Evolutionary conservation across 2,888 invertebrate genomes (phyloP), one percentile per base, ranked within the genome.

Genomic region (Crossocerus cetratus): DNA sequence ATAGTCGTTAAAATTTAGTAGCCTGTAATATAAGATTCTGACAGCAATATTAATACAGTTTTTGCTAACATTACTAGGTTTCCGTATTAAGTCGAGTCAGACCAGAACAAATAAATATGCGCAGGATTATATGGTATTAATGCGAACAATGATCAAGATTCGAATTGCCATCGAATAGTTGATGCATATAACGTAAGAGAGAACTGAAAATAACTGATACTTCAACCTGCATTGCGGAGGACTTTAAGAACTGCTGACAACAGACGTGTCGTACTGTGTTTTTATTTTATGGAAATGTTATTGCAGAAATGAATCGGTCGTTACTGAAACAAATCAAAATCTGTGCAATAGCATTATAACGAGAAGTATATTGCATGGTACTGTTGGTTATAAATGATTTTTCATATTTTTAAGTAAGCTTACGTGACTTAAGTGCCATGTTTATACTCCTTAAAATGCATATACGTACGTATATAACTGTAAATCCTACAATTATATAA

Each of bases 361-460:
- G 57, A 66, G 20, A 58, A 13, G 56, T 66, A 44, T 61, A 74
- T 64, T 59, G 65, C 55, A 65, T 62, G 67, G 21, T 62, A 70
- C 23, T 59, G 71, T 68, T 75, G 60, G 62, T 68, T 72, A 55
- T 68, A 74, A 69, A 63, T 18, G 55, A 57, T 65, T 67, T 76
- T 77, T 80, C 68, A 56, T 80, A 80, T 66, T 72, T 80, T 49
- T 58, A 59, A 70, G 66, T 77, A 72, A 77, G 53, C 69, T 77
- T 74, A 82, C 76, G 73, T 76, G 80, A 76, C 53, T 81, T 76
- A 80, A 80, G 76, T 80, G 76, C 80, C 82, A 82, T 76, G 73
- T 72, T 82, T 82, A 63, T 82, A 65, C 62, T 69, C 60, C 64
- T 67, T 49, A 57, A 72, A 72, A 72, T 72, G 20, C 63, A 65